Percentiles rank a stretch among this genome's conserved stretches.
phyloP scores from a whole-genome alignment of 2,888 invertebrate genomes.

The Tricholauxania praeusta region DNA sequence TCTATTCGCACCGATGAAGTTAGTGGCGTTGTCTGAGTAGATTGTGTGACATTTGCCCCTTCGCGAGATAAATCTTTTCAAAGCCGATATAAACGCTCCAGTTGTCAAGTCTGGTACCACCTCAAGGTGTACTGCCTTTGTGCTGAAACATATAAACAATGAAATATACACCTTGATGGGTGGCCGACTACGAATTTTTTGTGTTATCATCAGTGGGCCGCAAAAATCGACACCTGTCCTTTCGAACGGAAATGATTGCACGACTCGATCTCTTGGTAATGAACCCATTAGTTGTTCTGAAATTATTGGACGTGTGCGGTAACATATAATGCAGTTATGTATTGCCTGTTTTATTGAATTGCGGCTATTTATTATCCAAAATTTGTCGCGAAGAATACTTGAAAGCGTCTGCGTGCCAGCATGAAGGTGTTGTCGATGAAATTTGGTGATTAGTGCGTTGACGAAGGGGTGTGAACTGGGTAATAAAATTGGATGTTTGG shows the following conservation, averaged over 20 bases:
- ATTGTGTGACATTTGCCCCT: background rate
- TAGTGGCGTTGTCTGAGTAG: no score
- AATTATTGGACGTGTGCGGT: fast-evolving
- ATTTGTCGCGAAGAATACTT: no score
- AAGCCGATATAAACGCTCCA: slow-evolving; percentile 36
- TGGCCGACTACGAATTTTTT: slow-evolving; percentile 29
- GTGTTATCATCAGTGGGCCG: slow-evolving; percentile 36
- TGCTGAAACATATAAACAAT: slow-evolving; percentile 38
- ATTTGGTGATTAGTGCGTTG: fast-evolving
- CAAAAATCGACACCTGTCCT: slow-evolving; percentile 38
- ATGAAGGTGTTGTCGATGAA: no score
- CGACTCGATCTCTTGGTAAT: no score
- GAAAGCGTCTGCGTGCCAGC: fast-evolving
- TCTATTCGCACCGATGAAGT: no score
- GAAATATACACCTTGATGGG: slow-evolving; percentile 36
- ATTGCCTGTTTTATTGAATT: no score
- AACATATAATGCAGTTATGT: no score
- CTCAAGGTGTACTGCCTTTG: slow-evolving; percentile 46
- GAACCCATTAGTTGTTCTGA: no score
- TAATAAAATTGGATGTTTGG: no score
- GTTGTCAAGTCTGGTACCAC: slow-evolving; percentile 42
- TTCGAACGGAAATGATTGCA: no score
- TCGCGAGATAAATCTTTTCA: background rate
- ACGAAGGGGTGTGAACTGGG: no score
- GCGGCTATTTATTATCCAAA: no score